Percentiles rank a stretch among this genome's conserved stretches.
These are phyloP conservation scores for Chelonus formosanus DNA, from an alignment of 2,888 invertebrate species.

Conservation along the genomic window DNA sequence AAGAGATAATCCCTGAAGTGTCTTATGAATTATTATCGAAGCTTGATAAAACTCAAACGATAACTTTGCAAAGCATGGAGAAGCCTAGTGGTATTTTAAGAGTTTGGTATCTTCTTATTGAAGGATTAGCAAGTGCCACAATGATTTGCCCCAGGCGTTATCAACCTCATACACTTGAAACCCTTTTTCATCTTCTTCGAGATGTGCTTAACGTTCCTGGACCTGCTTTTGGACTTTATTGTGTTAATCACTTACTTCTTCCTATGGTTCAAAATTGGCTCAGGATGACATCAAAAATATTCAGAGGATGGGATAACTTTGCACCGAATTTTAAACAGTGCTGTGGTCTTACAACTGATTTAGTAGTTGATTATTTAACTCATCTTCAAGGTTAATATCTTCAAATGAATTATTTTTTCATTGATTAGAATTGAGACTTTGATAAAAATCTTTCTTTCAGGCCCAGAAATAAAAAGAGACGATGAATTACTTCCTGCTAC, in stretches of 20 bases:
- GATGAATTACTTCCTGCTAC: slow-evolving; percentile 62
- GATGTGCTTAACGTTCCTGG: slow-evolving; percentile 84
- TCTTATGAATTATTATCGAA: slow-evolving; percentile 71
- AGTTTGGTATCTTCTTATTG: slow-evolving; percentile 89
- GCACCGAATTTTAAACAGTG: slow-evolving; percentile 95
- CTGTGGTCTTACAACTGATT: slow-evolving; percentile 90
- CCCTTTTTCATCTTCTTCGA: slow-evolving; percentile 83
- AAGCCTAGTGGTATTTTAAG: slow-evolving; percentile 84
- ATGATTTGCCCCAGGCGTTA: slow-evolving; percentile 80
- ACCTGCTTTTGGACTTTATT: slow-evolving; percentile 88
- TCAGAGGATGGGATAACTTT: slow-evolving; percentile 77
- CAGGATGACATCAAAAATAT: slow-evolving; percentile 75
- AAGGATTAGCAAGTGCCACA: slow-evolving; percentile 83
- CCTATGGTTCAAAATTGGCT: slow-evolving; percentile 96
- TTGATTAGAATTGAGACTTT: no score
- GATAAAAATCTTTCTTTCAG: slow-evolving; percentile 35
- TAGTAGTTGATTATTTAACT: slow-evolving; percentile 86
- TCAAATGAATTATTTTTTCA: background rate
- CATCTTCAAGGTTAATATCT: slow-evolving; percentile 73
- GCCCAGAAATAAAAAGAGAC: slow-evolving; percentile 53
- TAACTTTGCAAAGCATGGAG: slow-evolving; percentile 75
- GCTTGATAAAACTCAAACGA: slow-evolving; percentile 67
- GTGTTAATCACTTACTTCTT: slow-evolving; percentile 88
- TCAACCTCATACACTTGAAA: slow-evolving; percentile 88
- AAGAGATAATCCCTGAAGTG: slow-evolving; percentile 73